Percentiles rank a stretch among this genome's conserved stretches.
These are phyloP conservation scores for Drosophila setifemur DNA, from an alignment of 1,140 invertebrate genomes.

Conservation along the genomic window DNA sequence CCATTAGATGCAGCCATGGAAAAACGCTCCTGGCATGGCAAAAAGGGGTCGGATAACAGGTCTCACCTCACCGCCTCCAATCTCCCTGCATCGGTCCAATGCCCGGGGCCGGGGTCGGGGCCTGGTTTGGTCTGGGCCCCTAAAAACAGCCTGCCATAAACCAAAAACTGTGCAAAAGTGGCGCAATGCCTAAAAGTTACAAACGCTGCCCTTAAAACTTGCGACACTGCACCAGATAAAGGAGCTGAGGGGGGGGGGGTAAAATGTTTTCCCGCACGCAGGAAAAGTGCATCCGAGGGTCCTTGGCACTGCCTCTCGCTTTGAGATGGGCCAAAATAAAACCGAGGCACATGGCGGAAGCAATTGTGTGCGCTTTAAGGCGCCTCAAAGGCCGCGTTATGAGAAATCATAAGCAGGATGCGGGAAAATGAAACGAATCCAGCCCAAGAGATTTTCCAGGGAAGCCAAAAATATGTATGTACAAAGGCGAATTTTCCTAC, in stretches of 20 bases:
- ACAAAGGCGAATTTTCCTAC: constrained; percentile 22
- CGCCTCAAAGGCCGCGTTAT: constrained; percentile 30
- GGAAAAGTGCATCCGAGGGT: constrained; percentile 32
- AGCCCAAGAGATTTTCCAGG: constrained; percentile 15
- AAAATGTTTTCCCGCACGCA: constrained; percentile 19
- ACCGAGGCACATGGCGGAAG: constrained; percentile 25
- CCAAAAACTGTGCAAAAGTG: constrained; percentile 64
- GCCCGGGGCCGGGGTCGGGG: no score
- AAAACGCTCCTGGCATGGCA: constrained; percentile 50
- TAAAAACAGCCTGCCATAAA: constrained; percentile 45
- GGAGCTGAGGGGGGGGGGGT: constrained; percentile 4
- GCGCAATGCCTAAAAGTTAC: constrained; percentile 64
- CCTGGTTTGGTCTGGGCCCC: background rate
- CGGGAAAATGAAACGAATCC: constrained; percentile 27
- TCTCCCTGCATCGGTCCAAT: no score
- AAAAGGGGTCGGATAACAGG: constrained; percentile 55
- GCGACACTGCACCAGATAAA: constrained; percentile 58
- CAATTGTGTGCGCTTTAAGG: constrained; percentile 41
- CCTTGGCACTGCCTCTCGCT: constrained; percentile 14
- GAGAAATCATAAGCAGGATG: constrained; percentile 15
- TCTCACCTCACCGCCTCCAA: background rate
- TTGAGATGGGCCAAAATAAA: constrained; percentile 34
- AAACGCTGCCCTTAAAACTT: constrained; percentile 46
- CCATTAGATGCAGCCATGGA: constrained; percentile 63
- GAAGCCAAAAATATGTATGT: constrained; percentile 31